Evolutionary conservation across 2,888 invertebrate species (phyloP).

Genomic region (Chrysopilus asiliformis): DNA sequence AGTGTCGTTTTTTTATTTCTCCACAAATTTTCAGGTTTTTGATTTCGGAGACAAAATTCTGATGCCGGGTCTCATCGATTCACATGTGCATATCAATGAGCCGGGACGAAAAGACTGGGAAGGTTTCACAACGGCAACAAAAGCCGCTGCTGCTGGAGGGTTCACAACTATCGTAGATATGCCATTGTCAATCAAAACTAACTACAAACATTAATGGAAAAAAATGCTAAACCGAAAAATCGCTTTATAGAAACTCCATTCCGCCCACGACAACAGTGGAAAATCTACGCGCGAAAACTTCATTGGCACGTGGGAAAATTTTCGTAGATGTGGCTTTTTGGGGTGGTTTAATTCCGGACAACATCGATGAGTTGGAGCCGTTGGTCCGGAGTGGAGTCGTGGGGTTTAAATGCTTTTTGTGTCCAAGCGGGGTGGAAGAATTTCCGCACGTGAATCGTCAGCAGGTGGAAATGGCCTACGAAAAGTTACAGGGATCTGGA

Average conservation of each 20-base stretch:
- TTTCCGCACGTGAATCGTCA: slow-evolving; percentile 46
- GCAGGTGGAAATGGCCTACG: slow-evolving; percentile 45
- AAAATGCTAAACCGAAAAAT: too few relatives aligned
- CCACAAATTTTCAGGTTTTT: slow-evolving; percentile 23
- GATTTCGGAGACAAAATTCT: slow-evolving; percentile 42
- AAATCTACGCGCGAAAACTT: slow-evolving; percentile 46
- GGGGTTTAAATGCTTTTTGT: slow-evolving; percentile 61
- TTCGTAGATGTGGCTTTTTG: slow-evolving; percentile 62
- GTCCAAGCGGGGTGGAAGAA: slow-evolving; percentile 54
- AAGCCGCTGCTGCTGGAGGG: slow-evolving; percentile 58
- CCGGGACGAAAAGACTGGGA: slow-evolving; percentile 61
- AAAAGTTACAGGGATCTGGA: slow-evolving; percentile 43
- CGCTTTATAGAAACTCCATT: slow-evolving; percentile 51
- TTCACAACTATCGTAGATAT: slow-evolving; percentile 59
- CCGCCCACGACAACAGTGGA: slow-evolving; percentile 54
- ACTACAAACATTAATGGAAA: too few relatives aligned
- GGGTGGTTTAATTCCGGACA: slow-evolving; percentile 63
- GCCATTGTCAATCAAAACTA: slow-evolving; percentile 44
- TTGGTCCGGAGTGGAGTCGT: slow-evolving; percentile 53
- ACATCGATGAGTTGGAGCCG: slow-evolving; percentile 44
- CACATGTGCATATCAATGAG: slow-evolving; percentile 61
- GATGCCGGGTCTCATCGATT: slow-evolving; percentile 57
- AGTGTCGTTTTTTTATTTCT: background rate
- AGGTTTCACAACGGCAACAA: slow-evolving; percentile 55
- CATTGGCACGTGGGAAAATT: slow-evolving; percentile 43